phyloP scores from a whole-genome alignment of 1,140 invertebrate species.

The Spodoptera frugiperda region DNA sequence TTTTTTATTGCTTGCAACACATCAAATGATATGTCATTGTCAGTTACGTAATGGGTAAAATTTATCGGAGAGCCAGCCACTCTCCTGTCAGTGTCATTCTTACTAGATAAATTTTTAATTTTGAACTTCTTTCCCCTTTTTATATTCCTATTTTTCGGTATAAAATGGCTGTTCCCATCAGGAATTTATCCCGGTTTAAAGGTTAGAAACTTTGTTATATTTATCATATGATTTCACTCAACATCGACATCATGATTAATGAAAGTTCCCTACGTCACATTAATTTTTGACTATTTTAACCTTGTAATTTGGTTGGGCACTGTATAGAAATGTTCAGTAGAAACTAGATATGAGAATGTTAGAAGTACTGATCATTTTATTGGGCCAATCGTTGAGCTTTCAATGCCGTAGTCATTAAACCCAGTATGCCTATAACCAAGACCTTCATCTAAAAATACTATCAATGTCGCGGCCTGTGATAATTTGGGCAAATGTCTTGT shows the following conservation, averaged over 20 bases:
- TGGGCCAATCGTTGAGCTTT: conserved; percentile 22
- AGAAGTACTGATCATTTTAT: neutral
- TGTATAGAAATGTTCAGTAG: conserved; percentile 2
- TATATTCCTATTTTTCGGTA: conserved; percentile 55
- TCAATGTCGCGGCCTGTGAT: conserved; percentile 46
- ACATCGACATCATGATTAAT: neutral
- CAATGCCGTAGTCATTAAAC: conserved; percentile 73
- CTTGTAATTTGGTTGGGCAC: conserved; percentile 54
- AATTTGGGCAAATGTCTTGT: conserved; percentile 39
- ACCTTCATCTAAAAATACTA: conserved; percentile 81
- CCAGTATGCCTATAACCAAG: conserved; percentile 57
- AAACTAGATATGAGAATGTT: conserved; percentile 18
- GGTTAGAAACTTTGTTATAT: conserved; percentile 61
- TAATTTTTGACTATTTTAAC: conserved; percentile 52
- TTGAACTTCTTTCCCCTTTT: conserved; percentile 56
- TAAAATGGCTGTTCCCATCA: conserved; percentile 79
- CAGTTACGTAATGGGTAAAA: conserved; percentile 74
- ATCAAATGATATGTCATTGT: conserved; percentile 6
- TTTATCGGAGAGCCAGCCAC: neutral
- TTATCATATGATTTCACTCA: conserved; percentile 4
- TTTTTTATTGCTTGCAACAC: neutral
- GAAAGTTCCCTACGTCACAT: conserved; percentile 10
- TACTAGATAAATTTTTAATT: conserved; percentile 60
- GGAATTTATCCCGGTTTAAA: conserved; percentile 79
- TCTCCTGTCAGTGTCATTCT: conserved; percentile 73